Evolutionary conservation across 53 echinoderm and acorn worm species (phyloP), one percentile per base, ranked within the genome.

Genomic region (Stichopus horrens): DNA sequence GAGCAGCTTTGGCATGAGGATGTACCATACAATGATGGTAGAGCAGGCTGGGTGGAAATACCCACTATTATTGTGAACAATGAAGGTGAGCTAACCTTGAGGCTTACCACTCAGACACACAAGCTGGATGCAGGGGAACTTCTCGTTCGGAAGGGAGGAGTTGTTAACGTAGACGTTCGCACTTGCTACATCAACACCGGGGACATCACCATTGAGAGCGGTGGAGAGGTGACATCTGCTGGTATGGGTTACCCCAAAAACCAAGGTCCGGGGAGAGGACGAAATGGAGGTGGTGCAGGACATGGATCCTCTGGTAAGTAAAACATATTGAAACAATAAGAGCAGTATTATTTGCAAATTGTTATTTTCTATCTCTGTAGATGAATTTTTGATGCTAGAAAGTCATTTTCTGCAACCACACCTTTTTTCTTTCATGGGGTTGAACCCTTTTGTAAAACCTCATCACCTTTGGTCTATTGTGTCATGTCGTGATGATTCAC

Each of bases 271-370:
- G 96, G 96, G 19, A 88, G 86, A 66, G 96, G 96, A 37, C 63
- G 63, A 18, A 55, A 86, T 14, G 58, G 59, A 58, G 75, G 90
- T 63, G 96, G 96, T 75, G 96, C 91, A 58, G 93, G 94, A 81
- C 94, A 96, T 96, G 94, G 78, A 74, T 93, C 96, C 66, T 20
- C 23, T 90, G 96, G 96, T 96, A 66, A 20, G 91, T 67, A 85
- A 4, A 57, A 7, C 5, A 8, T 56, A 22, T 18, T 2, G 9
- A 37, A 37, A 37, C 37, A 37, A 37, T 37, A 37, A 37, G 0
- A 37, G 37, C 37, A 37, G 37, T 37, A 37, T 37, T 37, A 37
- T 37, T 37, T 37, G 0, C 2, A 37, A 37, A 37, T 37, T 37
- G 37, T 37, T 37, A 37, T 37, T 37, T 37, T 37, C 37, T 37